Conservation (phyloP, 1,140 invertebrate species). For the Wiebesia pumilae region DNA sequence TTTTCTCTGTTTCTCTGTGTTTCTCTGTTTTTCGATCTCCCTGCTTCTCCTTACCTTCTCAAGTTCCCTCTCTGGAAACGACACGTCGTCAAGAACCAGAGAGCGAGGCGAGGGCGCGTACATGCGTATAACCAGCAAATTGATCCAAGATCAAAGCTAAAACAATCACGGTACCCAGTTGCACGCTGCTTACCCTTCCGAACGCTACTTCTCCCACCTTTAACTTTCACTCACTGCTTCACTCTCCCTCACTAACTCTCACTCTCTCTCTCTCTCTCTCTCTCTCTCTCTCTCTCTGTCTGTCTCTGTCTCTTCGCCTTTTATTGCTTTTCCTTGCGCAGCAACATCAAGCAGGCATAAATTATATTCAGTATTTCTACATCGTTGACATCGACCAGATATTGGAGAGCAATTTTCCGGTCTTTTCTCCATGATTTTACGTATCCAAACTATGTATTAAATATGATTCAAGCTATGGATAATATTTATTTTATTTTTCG, state of each 20-base stretch:
- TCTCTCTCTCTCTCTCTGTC: neutral
- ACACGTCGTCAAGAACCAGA: slow-evolving; percentile 51
- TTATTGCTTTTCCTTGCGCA: slow-evolving; percentile 45
- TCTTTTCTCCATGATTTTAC: neutral
- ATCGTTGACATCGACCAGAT: slow-evolving; percentile 1
- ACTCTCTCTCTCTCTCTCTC: slow-evolving; percentile 39
- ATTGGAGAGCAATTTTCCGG: slow-evolving; percentile 11
- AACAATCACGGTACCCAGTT: slow-evolving; percentile 70
- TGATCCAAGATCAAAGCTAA: slow-evolving; percentile 76
- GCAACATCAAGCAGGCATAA: slow-evolving; percentile 19
- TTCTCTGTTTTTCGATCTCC: slow-evolving; percentile 14
- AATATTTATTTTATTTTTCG: neutral
- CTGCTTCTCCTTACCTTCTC: slow-evolving; percentile 14
- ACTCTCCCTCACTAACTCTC: slow-evolving; percentile 28
- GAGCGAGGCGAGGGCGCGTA: slow-evolving; percentile 49
- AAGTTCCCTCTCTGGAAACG: slow-evolving; percentile 49
- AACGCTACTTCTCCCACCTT: slow-evolving; percentile 35
- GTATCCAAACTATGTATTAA: neutral
- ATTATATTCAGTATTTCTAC: slow-evolving; percentile 20
- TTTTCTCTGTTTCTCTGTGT: slow-evolving; percentile 9
- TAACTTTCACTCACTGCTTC: slow-evolving; percentile 48
- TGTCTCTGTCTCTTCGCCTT: slow-evolving; percentile 11
- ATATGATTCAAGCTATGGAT: neutral
- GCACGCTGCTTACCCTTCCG: slow-evolving; percentile 34
- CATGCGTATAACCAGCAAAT: slow-evolving; percentile 72